Conservation (phyloP, 2,113 vertebrate genomes). For the Tenebrosternarchus preto region DNA sequence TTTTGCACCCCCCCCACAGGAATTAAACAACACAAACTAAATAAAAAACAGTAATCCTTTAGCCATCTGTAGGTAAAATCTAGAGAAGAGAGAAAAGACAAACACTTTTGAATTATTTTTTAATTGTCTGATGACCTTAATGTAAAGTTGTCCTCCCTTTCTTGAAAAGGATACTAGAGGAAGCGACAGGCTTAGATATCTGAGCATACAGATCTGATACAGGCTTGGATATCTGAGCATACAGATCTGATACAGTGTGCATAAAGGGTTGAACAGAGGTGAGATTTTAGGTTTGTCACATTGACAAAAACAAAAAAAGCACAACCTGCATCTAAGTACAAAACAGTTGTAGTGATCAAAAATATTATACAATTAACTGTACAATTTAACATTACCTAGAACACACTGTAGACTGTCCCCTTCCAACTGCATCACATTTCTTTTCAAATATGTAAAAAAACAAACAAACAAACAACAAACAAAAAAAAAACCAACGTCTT, state of each 20-base stretch:
- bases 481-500: too few relatives aligned
- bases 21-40: too few relatives aligned
- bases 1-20: too few relatives aligned
- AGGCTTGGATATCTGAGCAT: conserved; percentile 82
- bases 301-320: conserved; percentile 71
- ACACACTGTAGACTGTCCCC: conserved; percentile 54
- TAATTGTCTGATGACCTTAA: conserved; percentile 74
- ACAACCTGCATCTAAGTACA: conserved; percentile 83
- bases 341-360: conserved; percentile 86
- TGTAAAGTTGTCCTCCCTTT: conserved; percentile 78
- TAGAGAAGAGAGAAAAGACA: conserved; percentile 25
- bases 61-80: neutral
- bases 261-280: conserved; percentile 80
- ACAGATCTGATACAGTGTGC: conserved; percentile 82
- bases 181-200: conserved; percentile 78
- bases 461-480: too few relatives aligned
- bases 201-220: conserved; percentile 82
- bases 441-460: conserved; percentile 57
- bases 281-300: conserved; percentile 78
- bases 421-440: conserved; percentile 56
- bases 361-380: conserved; percentile 86
- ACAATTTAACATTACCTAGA: conserved; percentile 80
- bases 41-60: too few relatives aligned
- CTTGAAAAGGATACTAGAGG: conserved; percentile 77
- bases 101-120: neutral